Base-by-base conservation (phyloP, 30 jellyfish, hydroid and myxozoan species). In the Turritopsis dohrnii region DNA sequence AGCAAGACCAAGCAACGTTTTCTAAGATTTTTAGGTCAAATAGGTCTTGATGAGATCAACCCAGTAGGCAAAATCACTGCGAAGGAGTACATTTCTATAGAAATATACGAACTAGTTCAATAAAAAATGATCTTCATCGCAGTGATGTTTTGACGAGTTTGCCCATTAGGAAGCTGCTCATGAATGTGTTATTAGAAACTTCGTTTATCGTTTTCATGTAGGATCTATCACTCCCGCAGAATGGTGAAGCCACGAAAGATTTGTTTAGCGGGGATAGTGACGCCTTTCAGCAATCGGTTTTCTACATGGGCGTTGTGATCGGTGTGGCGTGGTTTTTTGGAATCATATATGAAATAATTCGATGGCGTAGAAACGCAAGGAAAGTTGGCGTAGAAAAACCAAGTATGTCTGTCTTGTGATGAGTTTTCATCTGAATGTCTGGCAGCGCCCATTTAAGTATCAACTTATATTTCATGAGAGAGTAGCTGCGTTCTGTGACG, bases 281-380 rank as follows among this genome's bases (percentile, higher is more conserved):
- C 16, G 31, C 77, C 16, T 69, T 69, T 21, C 77, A 7, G 77
- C 9, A 69, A 0, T 69, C 77, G 28, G 77, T 69, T 1, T 1
- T 69, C 31, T 69, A 69, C 30, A 69, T 69, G 77, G 77, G 77
- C 28, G 77, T 21, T 7, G 19, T 69, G 77, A 69, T 69, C 30
- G 77, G 77, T 69, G 30, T 9, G 9, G 30, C 77, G 19, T n/a
- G 31, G 9, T 69, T 69, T 27, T 27, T 69, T 19, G 77, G 77
- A n/a, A 69, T 69, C 30, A 69, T 69, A 69, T 69, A 27, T 69
- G 77, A 1, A 69, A 1, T 69, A n/a, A n/a, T 1, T 27, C 28
- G 77, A 7, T n/a, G 77, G 8, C 28, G 77, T n/a, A 69, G 77
- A 0, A 69, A 19, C 9, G 13, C 60, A 41, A 41, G 60, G 13